Percentiles rank a stretch among this genome's conserved stretches.
Evolutionary conservation across 1,140 invertebrate species (phyloP).

Genomic region (Stegodyphus mimosarum): DNA sequence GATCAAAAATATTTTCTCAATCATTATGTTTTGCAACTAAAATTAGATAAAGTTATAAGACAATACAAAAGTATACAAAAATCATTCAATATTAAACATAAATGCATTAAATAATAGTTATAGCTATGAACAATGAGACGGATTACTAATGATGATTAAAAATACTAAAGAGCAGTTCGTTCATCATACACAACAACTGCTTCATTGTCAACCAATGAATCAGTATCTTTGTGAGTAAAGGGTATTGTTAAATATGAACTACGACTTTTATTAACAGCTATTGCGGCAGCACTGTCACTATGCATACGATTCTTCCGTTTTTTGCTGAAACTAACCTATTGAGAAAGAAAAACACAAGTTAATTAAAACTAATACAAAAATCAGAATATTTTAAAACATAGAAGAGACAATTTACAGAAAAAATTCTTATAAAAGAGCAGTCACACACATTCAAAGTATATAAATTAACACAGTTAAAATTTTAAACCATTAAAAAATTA

Average conservation of each 20-base stretch:
- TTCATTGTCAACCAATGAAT: constrained; percentile 75
- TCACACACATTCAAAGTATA: too few species aligned
- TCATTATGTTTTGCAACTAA: too few species aligned
- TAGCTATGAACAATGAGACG: constrained; percentile 5
- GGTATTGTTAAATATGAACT: constrained; percentile 56
- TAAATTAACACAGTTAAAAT: too few species aligned
- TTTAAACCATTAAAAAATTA: too few species aligned
- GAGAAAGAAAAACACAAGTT: constrained; percentile 4
- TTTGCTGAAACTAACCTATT: constrained; percentile 65
- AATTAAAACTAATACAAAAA: background rate
- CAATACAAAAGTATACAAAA: too few species aligned
- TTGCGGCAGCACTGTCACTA: constrained; percentile 80
- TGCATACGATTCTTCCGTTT: constrained; percentile 73
- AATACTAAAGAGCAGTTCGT: constrained; percentile 74
- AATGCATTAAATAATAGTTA: too few species aligned
- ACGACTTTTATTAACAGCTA: constrained; percentile 76
- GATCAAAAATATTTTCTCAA: too few species aligned
- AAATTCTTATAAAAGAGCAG: too few species aligned
- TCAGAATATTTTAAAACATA: background rate
- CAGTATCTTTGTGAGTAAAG: constrained; percentile 69
- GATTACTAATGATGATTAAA: constrained; percentile 2
- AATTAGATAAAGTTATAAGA: too few species aligned
- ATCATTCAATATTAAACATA: too few species aligned
- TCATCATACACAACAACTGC: constrained; percentile 81
- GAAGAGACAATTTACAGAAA: too few species aligned